Evolutionary conservation across 2,113 vertebrate genomes (phyloP), one percentile per base, ranked within the genome.

Genomic region (Dicrurus megarhynchus): DNA sequence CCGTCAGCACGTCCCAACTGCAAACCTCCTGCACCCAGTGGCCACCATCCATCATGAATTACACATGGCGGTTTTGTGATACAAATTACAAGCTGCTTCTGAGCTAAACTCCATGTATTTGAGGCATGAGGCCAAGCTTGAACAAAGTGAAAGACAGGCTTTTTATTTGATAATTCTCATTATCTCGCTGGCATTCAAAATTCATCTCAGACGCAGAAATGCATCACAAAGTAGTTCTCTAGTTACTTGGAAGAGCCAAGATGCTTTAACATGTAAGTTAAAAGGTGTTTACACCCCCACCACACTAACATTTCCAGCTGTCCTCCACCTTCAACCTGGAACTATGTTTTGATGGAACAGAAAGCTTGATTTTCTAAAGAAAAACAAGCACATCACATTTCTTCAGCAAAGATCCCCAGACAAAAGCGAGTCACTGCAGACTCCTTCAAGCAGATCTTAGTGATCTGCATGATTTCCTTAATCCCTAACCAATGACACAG

Each of bases 141-240:
- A 95, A 82, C n/a, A 57, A 93, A 90, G 85, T 89, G 77, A 94
- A 96, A 97, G 93, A 93, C 50, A 18, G 61, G 63, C 91, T 67
- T 95, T 93, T 95, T 92, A 95, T 70, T 94, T 91, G 95, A 93
- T 92, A 93, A 95, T 84, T 89, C 84, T 95, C 83, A 88, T 96
- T 95, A 88, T 90, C 82, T 92, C 4, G 7, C 74, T 81, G 78
- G 80, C 84, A 93, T 92, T 97, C 90, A 81, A 95, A 95, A 93
- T 75, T 69, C 15, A 93, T 68, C 79, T 94, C 80, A 92, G 86
- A 90, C 69, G 56, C 69, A 83, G 70, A 73, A 92, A 89, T 42
- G 65, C 65, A 88, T 84, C 61, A 67, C 65, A 77, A 64, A 87
- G 73, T 71, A 83, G 76, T 83, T 74, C 73, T 77, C 74, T 57